Evolutionary conservation across 2,797 vertebrate species (phyloP).

Genomic region (Centroberyx gerrardi): DNA sequence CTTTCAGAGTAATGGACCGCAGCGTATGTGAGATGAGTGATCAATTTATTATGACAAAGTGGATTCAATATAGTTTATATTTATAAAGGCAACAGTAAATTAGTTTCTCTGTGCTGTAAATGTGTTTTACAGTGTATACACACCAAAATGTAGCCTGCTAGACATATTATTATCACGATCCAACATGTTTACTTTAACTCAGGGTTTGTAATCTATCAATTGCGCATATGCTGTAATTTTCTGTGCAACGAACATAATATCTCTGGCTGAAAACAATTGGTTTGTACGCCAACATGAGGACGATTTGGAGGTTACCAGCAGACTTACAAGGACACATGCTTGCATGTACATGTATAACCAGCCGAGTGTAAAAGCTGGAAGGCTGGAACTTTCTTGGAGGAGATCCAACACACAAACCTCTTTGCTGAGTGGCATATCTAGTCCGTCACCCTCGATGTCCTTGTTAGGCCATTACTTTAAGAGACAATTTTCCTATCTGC

Average conservation of each 20-base stretch:
- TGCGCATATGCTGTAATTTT: background rate
- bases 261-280: background rate
- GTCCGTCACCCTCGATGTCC: slow-evolving; percentile 17
- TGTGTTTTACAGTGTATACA: slow-evolving; percentile 16
- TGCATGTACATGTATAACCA: slow-evolving; percentile 9
- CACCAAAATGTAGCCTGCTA: slow-evolving; percentile 12
- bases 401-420: slow-evolving; percentile 22
- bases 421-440: slow-evolving; percentile 9
- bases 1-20: slow-evolving; percentile 58
- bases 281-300: background rate
- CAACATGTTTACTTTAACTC: too few relatives aligned
- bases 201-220: background rate
- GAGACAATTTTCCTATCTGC: background rate
- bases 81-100: slow-evolving; percentile 42
- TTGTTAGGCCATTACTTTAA: slow-evolving; percentile 5
- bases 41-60: slow-evolving; percentile 56
- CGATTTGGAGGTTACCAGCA: background rate
- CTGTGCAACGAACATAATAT: background rate
- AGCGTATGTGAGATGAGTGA: slow-evolving; percentile 27
- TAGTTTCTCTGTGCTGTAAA: slow-evolving; percentile 35
- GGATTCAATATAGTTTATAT: slow-evolving; percentile 48
- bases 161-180: background rate
- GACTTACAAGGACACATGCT: slow-evolving; percentile 33
- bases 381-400: slow-evolving; percentile 22
- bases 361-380: slow-evolving; percentile 11